Conservation (phyloP, 2,888 invertebrate species). For the Drosophila pegasa region DNA sequence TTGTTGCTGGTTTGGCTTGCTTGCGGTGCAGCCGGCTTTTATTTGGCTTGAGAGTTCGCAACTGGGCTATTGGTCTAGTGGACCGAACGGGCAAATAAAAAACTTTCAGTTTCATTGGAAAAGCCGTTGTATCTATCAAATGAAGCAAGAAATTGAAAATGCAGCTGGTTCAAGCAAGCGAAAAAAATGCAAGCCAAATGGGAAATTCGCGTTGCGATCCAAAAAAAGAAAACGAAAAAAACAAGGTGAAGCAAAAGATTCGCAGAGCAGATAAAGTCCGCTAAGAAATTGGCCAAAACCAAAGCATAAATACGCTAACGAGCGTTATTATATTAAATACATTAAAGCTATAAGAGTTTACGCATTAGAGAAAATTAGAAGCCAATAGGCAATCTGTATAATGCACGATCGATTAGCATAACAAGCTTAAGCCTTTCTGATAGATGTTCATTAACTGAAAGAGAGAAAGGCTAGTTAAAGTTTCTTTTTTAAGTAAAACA, state of each 20-base stretch:
- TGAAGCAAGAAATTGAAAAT: conserved; percentile 46
- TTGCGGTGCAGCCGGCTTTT: conserved; percentile 25
- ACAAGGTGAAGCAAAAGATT: conserved; percentile 27
- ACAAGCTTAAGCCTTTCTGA: not conserved
- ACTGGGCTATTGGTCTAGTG: conserved; percentile 36
- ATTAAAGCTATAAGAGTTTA: conserved; percentile 2
- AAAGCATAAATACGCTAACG: conserved; percentile 19
- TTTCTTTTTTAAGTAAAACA: too few species aligned
- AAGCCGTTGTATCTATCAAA: conserved; percentile 50
- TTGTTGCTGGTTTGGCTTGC: conserved; percentile 24
- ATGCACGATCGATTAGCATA: not conserved
- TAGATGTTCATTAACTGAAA: not conserved
- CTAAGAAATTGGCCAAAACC: conserved; percentile 18
- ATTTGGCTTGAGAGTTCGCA: conserved; percentile 11
- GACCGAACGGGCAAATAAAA: conserved; percentile 33
- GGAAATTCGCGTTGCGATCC: conserved; percentile 14
- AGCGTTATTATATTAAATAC: conserved; percentile 12
- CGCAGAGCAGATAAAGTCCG: conserved; percentile 10
- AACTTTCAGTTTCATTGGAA: conserved; percentile 72
- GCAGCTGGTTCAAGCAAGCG: conserved; percentile 18
- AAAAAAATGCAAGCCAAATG: conserved; percentile 34
- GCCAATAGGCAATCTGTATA: not conserved
- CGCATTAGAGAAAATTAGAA: conserved; percentile 4
- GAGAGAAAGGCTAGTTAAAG: not conserved
- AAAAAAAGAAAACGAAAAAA: conserved; percentile 6